Base-by-base conservation (phyloP, 1,140 invertebrate species). In the Drosophila triauraria region DNA sequence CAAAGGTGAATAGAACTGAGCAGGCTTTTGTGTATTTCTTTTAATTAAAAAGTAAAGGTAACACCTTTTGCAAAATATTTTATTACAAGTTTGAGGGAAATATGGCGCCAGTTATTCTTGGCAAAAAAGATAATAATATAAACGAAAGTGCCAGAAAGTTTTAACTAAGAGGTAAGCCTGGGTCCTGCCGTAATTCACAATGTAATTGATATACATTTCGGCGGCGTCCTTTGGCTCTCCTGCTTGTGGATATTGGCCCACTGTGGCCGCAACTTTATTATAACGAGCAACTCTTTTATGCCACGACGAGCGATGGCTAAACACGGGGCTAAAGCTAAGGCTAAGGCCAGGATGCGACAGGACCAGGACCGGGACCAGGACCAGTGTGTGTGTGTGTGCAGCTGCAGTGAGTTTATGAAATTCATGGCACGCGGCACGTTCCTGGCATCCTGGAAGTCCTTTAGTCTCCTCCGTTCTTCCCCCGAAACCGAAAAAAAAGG, bases 261-360 rank as follows among this genome's bases (percentile, higher is more conserved):
- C 42, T 54, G 63, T 77, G 75, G 56, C 72, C 74, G 62, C 75
- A 77, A 68, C 72, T 77, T 77, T 77, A 77, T 77, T 77, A 77
- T 54, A 77, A 59, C 51, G 44, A 64, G 64, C 44, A 64, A 32
- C 59, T 68, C 64, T 27, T 68, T 68, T n/a, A 68, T 46, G 46
- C 47, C 64, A 67, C 30, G 12, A 59, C 12, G 30, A 65, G 38
- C 61, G 62, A 63, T 63, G 61, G 50, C 61, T 30, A 58, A 54
- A 63, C 60, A 63, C n/a, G 25, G 44, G 17, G 8, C 53, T 38
- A 23, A n/a, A 15, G 25, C 25, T 51, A 17, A 17, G 25, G 61
- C 60, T 42, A 61, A 44, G 27, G 27, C 42, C 47, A 46, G 23
- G 27, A 53, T 57, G 47, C n/a, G 15, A 40, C 25, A 48, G 35